Percentiles rank a stretch among this genome's conserved stretches.
These are phyloP conservation scores for Thecophora atra DNA, from an alignment of 2,888 invertebrate genomes.

Conservation along the genomic window DNA sequence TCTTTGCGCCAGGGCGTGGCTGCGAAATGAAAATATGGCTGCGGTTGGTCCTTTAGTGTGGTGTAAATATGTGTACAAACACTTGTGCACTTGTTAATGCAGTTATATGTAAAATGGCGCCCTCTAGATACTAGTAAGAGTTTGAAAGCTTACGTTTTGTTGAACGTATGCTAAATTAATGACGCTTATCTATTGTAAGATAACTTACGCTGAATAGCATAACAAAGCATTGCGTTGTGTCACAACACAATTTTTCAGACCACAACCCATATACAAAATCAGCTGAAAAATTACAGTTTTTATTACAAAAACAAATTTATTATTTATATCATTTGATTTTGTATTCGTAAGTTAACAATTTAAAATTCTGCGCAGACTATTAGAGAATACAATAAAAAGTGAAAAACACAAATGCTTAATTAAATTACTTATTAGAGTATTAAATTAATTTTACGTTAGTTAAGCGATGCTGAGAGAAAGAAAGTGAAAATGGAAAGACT, in stretches of 20 bases:
- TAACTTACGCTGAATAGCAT: neutral
- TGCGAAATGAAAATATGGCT: slow-evolving; percentile 12
- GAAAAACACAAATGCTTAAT: too few species aligned
- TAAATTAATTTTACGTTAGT: too few species aligned
- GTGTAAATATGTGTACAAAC: slow-evolving; percentile 4
- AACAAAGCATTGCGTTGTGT: neutral
- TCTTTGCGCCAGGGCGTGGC: slow-evolving; percentile 27
- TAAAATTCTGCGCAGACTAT: too few species aligned
- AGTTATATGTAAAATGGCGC: slow-evolving; percentile 25
- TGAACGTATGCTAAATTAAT: neutral
- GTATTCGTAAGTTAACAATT: too few species aligned
- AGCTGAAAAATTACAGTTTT: too few species aligned
- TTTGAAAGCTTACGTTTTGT: neutral
- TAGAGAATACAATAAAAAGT: too few species aligned
- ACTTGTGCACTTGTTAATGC: slow-evolving; percentile 32
- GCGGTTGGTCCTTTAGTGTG: slow-evolving; percentile 32
- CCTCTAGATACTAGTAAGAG: neutral
- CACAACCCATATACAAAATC: neutral
- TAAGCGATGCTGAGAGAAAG: too few species aligned
- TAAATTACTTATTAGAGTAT: too few species aligned
- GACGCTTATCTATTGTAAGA: too few species aligned
- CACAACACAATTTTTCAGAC: neutral
- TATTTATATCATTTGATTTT: too few species aligned
- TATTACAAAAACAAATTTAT: too few species aligned
- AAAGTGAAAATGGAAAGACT: too few species aligned